Evolutionary conservation across 2,888 invertebrate species (phyloP).

Genomic region (Hirtodrosophila cameraria): DNA sequence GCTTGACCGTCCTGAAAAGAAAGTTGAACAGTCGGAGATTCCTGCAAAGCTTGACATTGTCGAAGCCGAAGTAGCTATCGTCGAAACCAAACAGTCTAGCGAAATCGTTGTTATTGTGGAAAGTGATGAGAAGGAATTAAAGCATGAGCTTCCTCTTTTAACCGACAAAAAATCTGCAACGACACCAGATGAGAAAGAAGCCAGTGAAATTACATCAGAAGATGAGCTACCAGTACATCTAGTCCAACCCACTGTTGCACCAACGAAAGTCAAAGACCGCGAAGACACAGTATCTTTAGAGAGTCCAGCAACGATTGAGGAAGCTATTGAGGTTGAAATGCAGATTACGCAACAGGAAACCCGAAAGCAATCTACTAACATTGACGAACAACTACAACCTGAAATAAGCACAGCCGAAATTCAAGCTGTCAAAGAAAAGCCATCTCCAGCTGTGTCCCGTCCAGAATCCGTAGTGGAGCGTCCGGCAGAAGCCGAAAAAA

Average conservation of each 20-base stretch:
- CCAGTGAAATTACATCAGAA: conserved; percentile 84
- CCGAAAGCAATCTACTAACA: conserved; percentile 35
- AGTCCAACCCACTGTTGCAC: conserved; percentile 37
- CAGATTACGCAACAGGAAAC: conserved; percentile 58
- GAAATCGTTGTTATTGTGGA: conserved; percentile 1
- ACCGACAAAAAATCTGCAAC: conserved; percentile 62
- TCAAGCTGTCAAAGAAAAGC: background rate
- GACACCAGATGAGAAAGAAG: conserved; percentile 80
- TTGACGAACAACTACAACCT: conserved; percentile 8
- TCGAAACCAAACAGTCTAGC: background rate
- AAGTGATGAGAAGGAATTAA: background rate
- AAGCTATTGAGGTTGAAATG: conserved; percentile 82
- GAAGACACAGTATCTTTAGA: conserved; percentile 81
- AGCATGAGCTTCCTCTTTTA: background rate
- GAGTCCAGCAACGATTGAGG: conserved; percentile 83
- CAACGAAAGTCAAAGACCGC: conserved; percentile 70
- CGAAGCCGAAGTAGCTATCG: background rate
- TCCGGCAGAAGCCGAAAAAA: conserved; percentile 4
- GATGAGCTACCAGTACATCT: conserved; percentile 80
- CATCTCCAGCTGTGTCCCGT: conserved; percentile 27
- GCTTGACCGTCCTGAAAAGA: conserved; percentile 2
- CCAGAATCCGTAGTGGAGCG: conserved; percentile 46
- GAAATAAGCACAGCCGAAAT: background rate
- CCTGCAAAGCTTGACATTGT: background rate
- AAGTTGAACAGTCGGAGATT: conserved; percentile 1